Percentiles rank a stretch among this genome's conserved stretches.
Evolutionary conservation across 2,113 vertebrate species (phyloP).

Genomic region (Chrysemys picta): DNA sequence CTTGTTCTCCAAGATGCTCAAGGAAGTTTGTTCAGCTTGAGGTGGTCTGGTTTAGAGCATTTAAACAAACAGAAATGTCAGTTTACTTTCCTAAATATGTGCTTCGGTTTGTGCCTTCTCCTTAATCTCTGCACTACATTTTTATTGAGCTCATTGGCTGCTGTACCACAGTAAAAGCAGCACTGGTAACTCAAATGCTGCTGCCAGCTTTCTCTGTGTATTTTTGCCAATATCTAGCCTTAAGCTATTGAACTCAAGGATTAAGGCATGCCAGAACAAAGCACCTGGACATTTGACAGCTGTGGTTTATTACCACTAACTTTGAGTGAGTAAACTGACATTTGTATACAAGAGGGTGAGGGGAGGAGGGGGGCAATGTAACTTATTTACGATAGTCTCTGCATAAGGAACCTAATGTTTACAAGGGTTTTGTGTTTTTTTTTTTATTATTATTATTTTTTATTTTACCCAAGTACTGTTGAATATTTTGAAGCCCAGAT

Average conservation of each 20-base stretch:
- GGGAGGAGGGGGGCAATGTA: neutral
- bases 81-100: neutral
- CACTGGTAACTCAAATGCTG: neutral
- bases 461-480: neutral
- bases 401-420: neutral
- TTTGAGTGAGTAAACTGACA: slow-evolving; percentile 25
- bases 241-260: slow-evolving; percentile 53
- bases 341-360: neutral
- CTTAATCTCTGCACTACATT: slow-evolving; percentile 25
- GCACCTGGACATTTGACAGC: slow-evolving; percentile 2
- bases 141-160: neutral
- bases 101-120: slow-evolving; percentile 12
- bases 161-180: neutral
- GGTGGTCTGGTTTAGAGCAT: neutral
- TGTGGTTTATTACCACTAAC: slow-evolving; percentile 32
- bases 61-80: slow-evolving; percentile 3
- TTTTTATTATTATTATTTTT: too few relatives aligned
- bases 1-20: neutral
- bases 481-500: neutral
- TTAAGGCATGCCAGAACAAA: slow-evolving; percentile 29
- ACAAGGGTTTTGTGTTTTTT: neutral
- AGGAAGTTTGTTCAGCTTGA: neutral
- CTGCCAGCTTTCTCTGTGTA: slow-evolving; percentile 60
- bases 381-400: neutral
- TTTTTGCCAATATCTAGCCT: slow-evolving; percentile 6